Conservation (phyloP, 2,888 invertebrate species). For the Lacanobia oleracea region DNA sequence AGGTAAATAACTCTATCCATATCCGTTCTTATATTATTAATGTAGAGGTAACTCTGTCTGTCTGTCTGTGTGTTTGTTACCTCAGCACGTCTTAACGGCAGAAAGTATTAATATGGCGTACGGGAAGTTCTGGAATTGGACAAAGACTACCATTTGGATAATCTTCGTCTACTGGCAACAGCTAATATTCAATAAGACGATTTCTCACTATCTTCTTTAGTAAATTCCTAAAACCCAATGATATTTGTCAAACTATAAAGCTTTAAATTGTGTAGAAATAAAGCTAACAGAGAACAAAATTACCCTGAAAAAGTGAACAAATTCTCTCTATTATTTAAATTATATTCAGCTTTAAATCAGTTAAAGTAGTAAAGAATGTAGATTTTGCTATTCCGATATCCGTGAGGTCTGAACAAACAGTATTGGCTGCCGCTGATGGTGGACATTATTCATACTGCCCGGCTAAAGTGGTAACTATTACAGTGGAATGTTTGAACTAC, state of each 20-base stretch:
- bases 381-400: constrained; percentile 32
- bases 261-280: neutral
- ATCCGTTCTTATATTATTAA: too few species aligned
- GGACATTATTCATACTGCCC: constrained; percentile 46
- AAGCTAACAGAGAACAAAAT: neutral
- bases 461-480: constrained; percentile 39
- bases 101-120: too few species aligned
- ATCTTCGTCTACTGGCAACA: too few species aligned
- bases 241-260: neutral
- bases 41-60: too few species aligned
- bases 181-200: too few species aligned
- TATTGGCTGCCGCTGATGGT: constrained; percentile 29
- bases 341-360: neutral
- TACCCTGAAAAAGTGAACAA: neutral
- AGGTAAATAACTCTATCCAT: too few species aligned
- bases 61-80: too few species aligned
- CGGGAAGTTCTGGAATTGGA: too few species aligned
- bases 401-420: constrained; percentile 35
- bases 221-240: too few species aligned
- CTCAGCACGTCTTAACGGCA: too few species aligned
- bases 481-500: constrained; percentile 37
- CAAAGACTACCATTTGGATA: too few species aligned
- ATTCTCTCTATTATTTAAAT: constrained; percentile 17
- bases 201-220: too few species aligned
- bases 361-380: constrained; percentile 32